These are phyloP conservation scores for Samia ricini DNA, from an alignment of 1,140 invertebrate genomes.

Conservation along the genomic window DNA sequence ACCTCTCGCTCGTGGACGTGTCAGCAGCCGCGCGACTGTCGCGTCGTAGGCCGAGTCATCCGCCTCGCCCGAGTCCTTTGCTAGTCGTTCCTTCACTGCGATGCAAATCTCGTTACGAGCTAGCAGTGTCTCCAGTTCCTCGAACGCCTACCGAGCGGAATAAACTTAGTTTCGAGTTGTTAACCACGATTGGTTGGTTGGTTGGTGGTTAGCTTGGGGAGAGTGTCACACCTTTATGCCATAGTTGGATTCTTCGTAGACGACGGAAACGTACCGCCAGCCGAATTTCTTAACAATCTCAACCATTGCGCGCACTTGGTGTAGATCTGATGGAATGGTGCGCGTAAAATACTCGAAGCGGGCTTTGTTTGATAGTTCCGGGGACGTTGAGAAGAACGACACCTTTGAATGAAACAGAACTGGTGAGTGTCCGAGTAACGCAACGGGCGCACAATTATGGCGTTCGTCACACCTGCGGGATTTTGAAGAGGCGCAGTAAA, in stretches of 20 bases:
- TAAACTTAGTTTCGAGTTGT: background rate
- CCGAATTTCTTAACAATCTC: slow-evolving; percentile 94
- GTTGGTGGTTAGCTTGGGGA: too few relatives aligned
- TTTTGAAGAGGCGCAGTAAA: slow-evolving; percentile 81
- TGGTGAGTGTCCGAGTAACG: background rate
- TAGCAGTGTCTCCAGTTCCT: slow-evolving; percentile 92
- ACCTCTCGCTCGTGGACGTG: slow-evolving; percentile 93
- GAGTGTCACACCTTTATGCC: slow-evolving; percentile 89
- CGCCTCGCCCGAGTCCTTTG: slow-evolving; percentile 96
- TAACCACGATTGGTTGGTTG: too few relatives aligned
- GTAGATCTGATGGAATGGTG: slow-evolving; percentile 96
- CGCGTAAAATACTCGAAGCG: slow-evolving; percentile 96
- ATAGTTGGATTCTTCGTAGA: slow-evolving; percentile 98
- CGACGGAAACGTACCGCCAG: slow-evolving; percentile 97
- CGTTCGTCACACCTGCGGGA: slow-evolving; percentile 44
- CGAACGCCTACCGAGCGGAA: slow-evolving; percentile 86
- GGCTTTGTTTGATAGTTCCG: slow-evolving; percentile 96
- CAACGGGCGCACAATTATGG: background rate
- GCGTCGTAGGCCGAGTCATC: slow-evolving; percentile 95
- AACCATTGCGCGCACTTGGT: slow-evolving; percentile 97
- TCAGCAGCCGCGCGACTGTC: slow-evolving; percentile 89
- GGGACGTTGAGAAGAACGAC: slow-evolving; percentile 97
- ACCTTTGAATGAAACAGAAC: slow-evolving; percentile 82
- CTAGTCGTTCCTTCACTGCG: slow-evolving; percentile 94
- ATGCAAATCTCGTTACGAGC: slow-evolving; percentile 92